Evolutionary conservation across 2,888 invertebrate species (phyloP).

Genomic region (Drosophila flavopinicola): DNA sequence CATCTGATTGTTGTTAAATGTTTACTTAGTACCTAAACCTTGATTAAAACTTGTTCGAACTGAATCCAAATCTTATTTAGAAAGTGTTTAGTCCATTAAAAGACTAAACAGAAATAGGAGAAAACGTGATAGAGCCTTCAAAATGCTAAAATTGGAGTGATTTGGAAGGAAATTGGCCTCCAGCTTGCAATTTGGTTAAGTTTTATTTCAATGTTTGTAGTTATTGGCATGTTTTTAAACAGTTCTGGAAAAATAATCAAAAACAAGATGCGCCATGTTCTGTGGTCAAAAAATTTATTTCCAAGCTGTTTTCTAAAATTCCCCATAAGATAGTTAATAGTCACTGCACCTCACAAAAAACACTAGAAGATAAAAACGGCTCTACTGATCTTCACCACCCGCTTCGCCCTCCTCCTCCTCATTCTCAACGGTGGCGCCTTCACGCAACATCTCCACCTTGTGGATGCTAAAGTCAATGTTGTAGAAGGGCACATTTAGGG

Average conservation of each 20-base stretch:
- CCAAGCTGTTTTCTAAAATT: slow-evolving; percentile 22
- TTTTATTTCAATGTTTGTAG: too few species aligned
- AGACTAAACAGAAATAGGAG: too few species aligned
- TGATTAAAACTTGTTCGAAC: slow-evolving; percentile 40
- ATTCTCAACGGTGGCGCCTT: slow-evolving; percentile 61
- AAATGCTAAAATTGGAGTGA: too few species aligned
- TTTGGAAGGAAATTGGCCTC: not conserved
- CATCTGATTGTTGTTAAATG: slow-evolving; percentile 53
- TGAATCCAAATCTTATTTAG: not conserved
- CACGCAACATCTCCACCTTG: slow-evolving; percentile 76
- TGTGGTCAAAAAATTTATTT: slow-evolving; percentile 29
- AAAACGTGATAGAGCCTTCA: too few species aligned
- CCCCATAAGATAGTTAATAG: slow-evolving; percentile 12
- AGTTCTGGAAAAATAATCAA: not conserved
- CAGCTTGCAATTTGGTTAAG: too few species aligned
- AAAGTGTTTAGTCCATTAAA: too few species aligned
- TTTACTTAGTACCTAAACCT: slow-evolving; percentile 50
- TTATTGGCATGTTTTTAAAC: too few species aligned
- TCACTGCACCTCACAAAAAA: slow-evolving; percentile 15
- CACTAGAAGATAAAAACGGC: not conserved
- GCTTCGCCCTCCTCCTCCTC: slow-evolving; percentile 62
- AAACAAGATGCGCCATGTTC: too few species aligned
- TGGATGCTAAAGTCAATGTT: slow-evolving; percentile 86
- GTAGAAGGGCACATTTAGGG: slow-evolving; percentile 86
- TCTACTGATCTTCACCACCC: slow-evolving; percentile 16